Base-by-base conservation (phyloP, 2,888 invertebrate species). In the Campoplex capitator region DNA sequence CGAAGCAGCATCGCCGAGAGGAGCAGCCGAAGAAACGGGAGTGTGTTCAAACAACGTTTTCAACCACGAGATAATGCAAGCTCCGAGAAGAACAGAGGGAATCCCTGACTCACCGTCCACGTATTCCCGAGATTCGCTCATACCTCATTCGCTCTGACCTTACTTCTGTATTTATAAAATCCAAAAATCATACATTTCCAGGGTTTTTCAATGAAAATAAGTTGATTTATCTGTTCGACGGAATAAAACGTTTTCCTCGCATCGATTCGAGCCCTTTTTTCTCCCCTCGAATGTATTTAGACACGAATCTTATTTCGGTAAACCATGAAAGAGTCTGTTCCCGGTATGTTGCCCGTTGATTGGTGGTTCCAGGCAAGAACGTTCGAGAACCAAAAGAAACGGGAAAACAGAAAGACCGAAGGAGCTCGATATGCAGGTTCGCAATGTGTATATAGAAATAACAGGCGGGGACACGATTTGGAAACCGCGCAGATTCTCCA, bases 31-130 rank as follows among this genome's bases (percentile, higher is more conserved):
- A 35, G 71, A 35, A 32, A 77, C 45, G 32, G 48, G 76, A 54
- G 45, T 78, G 56, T 42, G 0, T 38, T n/a, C n/a, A 32, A 70
- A 68, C 71, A 67, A 80, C 62, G 83, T 78, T 76, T 70, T 68
- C 81, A 16, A 75, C 76, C 45, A 48, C 56, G 78, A 84, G 83
- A 86, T 86, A 86, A 86, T 83, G 83, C 79, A 80, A 70, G 32
- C 62, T 38, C 73, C 65, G 58, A 73, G 77, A 73, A 73, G 71
- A 83, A 77, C 23, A 23, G 70, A 71, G 84, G 87, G 79, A 87
- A 87, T 84, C 87, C 87, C 82, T 87, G 87, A 87, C 84, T 87
- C 87, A 87, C 45, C 84, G 84, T 82, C 65, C 82, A 75, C 45
- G 75, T 51, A 79, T 82, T 84, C 23, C 23, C 78, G 74, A 82